A percentile compares a stretch with the other conserved stretches of the same genome.
Conservation (phyloP, 2,888 invertebrate species). For the Malacosoma neustria region DNA sequence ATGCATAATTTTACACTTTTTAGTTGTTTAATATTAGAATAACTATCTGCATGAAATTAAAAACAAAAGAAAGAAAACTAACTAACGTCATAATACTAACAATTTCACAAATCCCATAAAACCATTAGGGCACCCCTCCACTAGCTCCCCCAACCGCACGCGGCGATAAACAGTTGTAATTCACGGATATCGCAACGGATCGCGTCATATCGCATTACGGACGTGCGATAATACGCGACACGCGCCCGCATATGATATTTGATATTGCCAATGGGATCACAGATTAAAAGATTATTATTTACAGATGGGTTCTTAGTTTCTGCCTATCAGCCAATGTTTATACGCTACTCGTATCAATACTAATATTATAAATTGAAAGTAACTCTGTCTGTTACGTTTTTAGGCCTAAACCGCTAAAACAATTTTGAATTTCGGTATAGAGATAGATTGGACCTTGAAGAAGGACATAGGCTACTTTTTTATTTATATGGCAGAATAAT, state of each 20-base stretch:
- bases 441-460: no score
- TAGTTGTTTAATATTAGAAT: no score
- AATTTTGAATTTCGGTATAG: no score
- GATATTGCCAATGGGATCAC: slow-evolving; percentile 34
- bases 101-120: slow-evolving; percentile 51
- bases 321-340: no score
- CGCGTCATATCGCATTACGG: slow-evolving; percentile 23
- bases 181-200: slow-evolving; percentile 49
- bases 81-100: slow-evolving; percentile 14
- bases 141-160: slow-evolving; percentile 35
- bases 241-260: slow-evolving; percentile 63
- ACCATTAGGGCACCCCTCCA: slow-evolving; percentile 34
- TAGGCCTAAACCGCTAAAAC: no score
- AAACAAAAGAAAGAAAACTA: neutral
- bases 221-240: slow-evolving; percentile 63
- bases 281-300: slow-evolving; percentile 1
- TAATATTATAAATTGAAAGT: no score
- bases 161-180: slow-evolving; percentile 67
- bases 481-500: no score
- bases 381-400: no score
- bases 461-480: no score
- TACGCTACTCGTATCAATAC: no score
- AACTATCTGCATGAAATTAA: neutral
- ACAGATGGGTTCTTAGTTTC: no score
- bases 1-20: no score